Evolutionary conservation across 2,888 invertebrate species (phyloP).

Genomic region (Chydorus sphaericus): DNA sequence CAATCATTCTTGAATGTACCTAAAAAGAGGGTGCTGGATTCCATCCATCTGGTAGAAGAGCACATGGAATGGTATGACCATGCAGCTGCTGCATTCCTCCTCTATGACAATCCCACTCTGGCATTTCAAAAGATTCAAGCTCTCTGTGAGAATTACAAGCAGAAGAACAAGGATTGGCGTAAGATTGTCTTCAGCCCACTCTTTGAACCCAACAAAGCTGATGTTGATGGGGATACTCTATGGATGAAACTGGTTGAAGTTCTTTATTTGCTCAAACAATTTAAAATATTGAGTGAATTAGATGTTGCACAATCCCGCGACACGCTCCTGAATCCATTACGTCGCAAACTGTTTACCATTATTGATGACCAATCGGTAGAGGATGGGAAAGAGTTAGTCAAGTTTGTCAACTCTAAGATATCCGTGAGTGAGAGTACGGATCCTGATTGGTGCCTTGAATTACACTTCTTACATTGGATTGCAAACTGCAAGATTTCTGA

Average conservation of each 20-base stretch:
- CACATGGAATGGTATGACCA: constrained; percentile 7
- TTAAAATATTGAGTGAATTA: background rate
- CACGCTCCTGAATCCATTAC: background rate
- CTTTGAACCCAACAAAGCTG: background rate
- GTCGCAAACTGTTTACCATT: background rate
- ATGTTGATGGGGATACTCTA: background rate
- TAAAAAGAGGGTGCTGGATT: background rate
- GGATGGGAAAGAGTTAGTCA: background rate
- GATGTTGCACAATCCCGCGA: background rate
- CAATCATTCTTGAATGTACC: background rate
- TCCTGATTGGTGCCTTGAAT: background rate
- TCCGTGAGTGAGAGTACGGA: no score
- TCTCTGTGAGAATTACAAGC: background rate
- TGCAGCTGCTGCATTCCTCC: constrained; percentile 7
- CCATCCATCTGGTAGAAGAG: background rate
- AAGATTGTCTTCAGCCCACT: background rate
- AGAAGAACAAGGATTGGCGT: background rate
- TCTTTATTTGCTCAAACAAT: background rate
- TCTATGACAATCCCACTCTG: background rate
- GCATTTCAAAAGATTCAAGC: background rate
- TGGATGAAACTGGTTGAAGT: background rate
- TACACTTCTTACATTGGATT: background rate
- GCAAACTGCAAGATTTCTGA: background rate
- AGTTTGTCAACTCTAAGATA: no score
- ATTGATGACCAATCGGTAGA: background rate